Evolutionary conservation across 2,888 invertebrate species (phyloP), one percentile per base, ranked within the genome.

Genomic region (Ernsta delagoae): DNA sequence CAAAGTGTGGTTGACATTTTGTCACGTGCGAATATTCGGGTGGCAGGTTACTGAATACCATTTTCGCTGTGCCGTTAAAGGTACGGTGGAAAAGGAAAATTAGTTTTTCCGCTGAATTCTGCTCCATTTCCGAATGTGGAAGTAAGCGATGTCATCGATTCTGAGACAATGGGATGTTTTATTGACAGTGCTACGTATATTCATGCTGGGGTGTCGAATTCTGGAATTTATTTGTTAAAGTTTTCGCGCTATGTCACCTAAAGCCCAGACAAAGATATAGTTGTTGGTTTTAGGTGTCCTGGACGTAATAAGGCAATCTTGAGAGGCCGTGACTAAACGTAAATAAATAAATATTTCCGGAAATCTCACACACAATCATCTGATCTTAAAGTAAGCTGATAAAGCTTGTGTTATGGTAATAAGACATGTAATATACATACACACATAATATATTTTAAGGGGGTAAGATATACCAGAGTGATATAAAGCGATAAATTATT

Each of bases 1-100:
- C 53, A 67, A 61, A 67, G 60, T 67, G 60, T 34, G 45, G 60
- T 56, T 45, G 67, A 61, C 67, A 56, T 67, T 54, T 67, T 61
- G 67, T 67, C 61, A 67, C 43, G 60, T 54, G 60, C 66, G 60
- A 60, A 60, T 60, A 60, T 60, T 66, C 60, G 53, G 60, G 5
- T 59, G 59, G 65, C 59, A 65, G 50, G 59, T 50, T 39, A 39
- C 36, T 59, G 57, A 50, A 59, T 50, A 48, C 39, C 59, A 39
- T 39, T 50, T 65, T 59, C 65, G 34, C 39, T 53, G 53, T 24
- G 41, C 63, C 63, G 63, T 31, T 63, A 56, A 54, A 64, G 63
- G 63, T 43, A 56, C 43, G 63, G 54, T 11, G 43, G 54, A 56
- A 53, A 63, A 54, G 64, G 56, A 64, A 56, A 64, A 64, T 64